Percentiles rank a stretch among this genome's conserved stretches.
phyloP scores from a whole-genome alignment of 1,140 invertebrate species.

The Calliopsis andreniformis region DNA sequence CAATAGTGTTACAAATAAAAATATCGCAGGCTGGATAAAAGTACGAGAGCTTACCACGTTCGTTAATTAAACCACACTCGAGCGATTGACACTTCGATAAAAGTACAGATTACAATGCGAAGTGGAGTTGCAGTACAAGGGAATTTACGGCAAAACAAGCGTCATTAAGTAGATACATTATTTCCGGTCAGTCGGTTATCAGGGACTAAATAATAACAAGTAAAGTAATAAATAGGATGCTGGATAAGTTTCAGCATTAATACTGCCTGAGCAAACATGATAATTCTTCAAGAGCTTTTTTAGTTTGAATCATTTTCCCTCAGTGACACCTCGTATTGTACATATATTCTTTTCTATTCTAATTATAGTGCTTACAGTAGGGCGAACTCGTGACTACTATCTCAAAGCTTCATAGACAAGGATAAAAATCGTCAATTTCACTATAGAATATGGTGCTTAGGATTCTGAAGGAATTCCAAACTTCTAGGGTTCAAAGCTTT shows the following conservation, averaged over 20 bases:
- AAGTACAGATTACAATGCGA: not conserved
- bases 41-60: not conserved
- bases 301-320: not conserved
- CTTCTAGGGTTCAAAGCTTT: too few relatives aligned
- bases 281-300: not conserved
- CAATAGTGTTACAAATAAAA: constrained; percentile 5
- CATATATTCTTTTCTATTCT: not conserved
- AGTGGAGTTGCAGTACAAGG: not conserved
- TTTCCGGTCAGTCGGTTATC: not conserved
- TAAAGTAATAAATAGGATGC: constrained; percentile 3
- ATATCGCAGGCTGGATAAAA: constrained; percentile 1
- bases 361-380: too few relatives aligned
- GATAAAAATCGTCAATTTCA: too few relatives aligned
- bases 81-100: constrained; percentile 26
- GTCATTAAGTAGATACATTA: constrained; percentile 10
- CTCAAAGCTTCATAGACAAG: too few relatives aligned
- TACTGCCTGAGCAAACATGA: constrained; percentile 2
- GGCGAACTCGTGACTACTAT: too few relatives aligned
- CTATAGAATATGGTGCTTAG: too few relatives aligned
- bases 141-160: constrained; percentile 7
- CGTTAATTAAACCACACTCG: constrained; percentile 26
- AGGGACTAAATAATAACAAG: too few relatives aligned
- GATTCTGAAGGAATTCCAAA: too few relatives aligned
- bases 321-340: not conserved
- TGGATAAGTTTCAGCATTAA: not conserved